Evolutionary conservation across 2,888 invertebrate genomes (phyloP).

Genomic region (Sminthurides aquaticus): DNA sequence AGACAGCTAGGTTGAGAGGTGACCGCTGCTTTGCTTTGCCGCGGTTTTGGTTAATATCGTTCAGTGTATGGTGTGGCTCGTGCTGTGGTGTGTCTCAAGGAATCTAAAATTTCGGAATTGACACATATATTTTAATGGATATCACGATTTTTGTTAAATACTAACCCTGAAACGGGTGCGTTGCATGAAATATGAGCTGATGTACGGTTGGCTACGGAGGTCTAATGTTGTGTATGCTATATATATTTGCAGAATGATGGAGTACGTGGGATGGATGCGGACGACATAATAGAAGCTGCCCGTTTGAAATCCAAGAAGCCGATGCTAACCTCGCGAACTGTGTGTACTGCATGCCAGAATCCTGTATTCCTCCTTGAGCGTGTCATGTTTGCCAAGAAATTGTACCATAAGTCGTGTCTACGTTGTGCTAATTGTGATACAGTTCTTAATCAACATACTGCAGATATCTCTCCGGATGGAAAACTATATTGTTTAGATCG

Average conservation of each 20-base stretch:
- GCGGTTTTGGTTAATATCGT: too few relatives aligned
- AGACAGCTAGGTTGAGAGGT: too few relatives aligned
- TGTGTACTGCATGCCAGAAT: slow-evolving; percentile 39
- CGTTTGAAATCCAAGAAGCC: slow-evolving; percentile 27
- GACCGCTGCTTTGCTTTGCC: too few relatives aligned
- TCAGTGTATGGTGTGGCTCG: too few relatives aligned
- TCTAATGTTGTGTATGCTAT: too few relatives aligned
- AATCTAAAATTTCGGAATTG: too few relatives aligned
- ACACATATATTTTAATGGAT: too few relatives aligned
- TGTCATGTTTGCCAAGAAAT: slow-evolving; percentile 37
- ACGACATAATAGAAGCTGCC: slow-evolving; percentile 30
- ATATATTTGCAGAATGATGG: slow-evolving; percentile 8
- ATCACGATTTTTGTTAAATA: too few relatives aligned
- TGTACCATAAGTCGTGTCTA: slow-evolving; percentile 41
- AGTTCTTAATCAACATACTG: slow-evolving; percentile 39
- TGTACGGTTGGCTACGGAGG: too few relatives aligned
- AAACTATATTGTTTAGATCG: slow-evolving; percentile 36
- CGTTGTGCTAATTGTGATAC: slow-evolving; percentile 36
- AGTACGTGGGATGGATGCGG: slow-evolving; percentile 18
- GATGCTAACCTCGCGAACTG: slow-evolving; percentile 27
- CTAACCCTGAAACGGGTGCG: too few relatives aligned
- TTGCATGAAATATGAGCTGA: too few relatives aligned
- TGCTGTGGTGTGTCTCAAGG: too few relatives aligned
- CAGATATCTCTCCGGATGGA: slow-evolving; percentile 35
- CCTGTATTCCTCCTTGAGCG: slow-evolving; percentile 41